Percentiles rank a stretch among this genome's conserved stretches.
Conservation (phyloP, 2,797 vertebrate genomes). For the Gymnocypris eckloni region DNA sequence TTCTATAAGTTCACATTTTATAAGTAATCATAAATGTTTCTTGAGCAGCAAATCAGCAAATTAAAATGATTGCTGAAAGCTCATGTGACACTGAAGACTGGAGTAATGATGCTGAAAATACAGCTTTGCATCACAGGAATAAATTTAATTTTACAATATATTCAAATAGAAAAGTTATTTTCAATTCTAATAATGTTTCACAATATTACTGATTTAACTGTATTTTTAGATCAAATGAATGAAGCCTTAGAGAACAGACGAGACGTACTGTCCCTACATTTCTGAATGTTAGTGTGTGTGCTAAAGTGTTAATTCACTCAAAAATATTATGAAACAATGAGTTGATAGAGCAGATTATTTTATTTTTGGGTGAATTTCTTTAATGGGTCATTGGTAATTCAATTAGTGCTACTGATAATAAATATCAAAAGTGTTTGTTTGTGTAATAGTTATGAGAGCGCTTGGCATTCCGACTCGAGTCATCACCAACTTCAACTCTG, state of each 20-base stretch:
- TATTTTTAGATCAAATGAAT: neutral
- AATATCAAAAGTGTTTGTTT: neutral
- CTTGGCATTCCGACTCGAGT: slow-evolving; percentile 87
- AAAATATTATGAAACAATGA: neutral
- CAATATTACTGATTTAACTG: neutral
- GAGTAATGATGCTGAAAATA: no score
- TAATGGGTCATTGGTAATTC: neutral
- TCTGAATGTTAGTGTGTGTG: no score
- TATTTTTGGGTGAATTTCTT: neutral
- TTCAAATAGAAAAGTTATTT: neutral
- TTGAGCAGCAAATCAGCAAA: no score
- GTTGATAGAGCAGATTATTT: neutral
- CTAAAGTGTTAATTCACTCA: neutral
- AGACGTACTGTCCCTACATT: no score
- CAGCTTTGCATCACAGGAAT: no score
- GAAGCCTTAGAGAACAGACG: no score
- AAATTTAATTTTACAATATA: no score
- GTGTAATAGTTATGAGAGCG: slow-evolving; percentile 83
- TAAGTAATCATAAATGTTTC: no score
- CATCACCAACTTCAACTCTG: slow-evolving; percentile 88
- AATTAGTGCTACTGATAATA: neutral
- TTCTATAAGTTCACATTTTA: no score
- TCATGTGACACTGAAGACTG: no score
- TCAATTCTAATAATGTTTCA: no score
- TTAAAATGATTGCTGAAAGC: no score